Percentiles rank a stretch among this genome's conserved stretches.
Conservation (phyloP, 2,888 invertebrate genomes). For the Petrophora chlorosata region DNA sequence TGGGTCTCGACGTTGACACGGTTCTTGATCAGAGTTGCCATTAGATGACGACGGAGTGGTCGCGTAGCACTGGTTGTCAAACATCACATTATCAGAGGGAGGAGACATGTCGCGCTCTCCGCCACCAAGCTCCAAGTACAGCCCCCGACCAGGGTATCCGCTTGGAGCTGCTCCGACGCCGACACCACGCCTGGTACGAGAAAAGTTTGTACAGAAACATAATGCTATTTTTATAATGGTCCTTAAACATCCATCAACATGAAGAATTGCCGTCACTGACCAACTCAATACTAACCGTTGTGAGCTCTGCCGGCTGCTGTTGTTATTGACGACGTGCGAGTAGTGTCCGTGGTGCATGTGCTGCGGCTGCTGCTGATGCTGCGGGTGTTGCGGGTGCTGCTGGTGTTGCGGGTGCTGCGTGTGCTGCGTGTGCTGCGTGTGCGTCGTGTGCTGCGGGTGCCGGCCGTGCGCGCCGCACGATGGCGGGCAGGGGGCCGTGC, state of each 20-base stretch:
- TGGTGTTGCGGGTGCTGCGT: conserved; percentile 80
- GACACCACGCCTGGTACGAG: conserved; percentile 62
- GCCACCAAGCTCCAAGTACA: conserved; percentile 89
- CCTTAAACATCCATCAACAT: background rate
- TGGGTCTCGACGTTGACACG: conserved; percentile 84
- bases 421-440: conserved; percentile 80
- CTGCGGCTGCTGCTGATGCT: conserved; percentile 80
- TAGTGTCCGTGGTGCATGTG: conserved; percentile 79
- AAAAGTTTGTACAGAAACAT: no score
- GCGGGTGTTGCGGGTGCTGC: conserved; percentile 81
- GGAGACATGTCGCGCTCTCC: conserved; percentile 90
- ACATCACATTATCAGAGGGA: conserved; percentile 96
- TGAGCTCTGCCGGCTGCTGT: conserved; percentile 87
- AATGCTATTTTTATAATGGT: no score
- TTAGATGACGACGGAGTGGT: conserved; percentile 97
- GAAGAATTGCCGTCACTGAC: background rate
- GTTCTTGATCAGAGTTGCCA: conserved; percentile 95
- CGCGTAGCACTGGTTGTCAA: conserved; percentile 97
- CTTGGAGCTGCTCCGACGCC: conserved; percentile 76
- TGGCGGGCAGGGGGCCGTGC: conserved; percentile 81
- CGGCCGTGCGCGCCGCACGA: conserved; percentile 85
- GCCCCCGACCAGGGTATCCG: conserved; percentile 88
- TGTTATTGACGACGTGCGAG: conserved; percentile 79
- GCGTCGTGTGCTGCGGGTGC: conserved; percentile 70
- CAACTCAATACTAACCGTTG: conserved; percentile 84